Conservation (phyloP, 2,888 invertebrate genomes). For the Cephonodes hylas region DNA sequence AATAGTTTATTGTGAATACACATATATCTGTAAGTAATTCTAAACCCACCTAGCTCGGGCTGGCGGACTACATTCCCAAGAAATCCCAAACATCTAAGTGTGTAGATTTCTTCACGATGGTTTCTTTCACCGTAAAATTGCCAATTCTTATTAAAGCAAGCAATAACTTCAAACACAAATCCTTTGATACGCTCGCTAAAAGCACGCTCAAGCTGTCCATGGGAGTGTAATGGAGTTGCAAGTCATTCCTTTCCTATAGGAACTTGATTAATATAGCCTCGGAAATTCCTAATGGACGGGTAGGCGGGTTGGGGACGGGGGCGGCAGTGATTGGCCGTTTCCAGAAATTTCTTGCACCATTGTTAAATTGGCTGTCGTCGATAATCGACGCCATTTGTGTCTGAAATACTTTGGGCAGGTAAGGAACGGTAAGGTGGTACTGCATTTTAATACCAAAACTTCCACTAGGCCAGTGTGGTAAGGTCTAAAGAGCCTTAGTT, state of each 20-base stretch:
- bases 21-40: no score
- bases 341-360: not conserved
- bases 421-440: not conserved
- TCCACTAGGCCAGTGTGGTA: no score
- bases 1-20: no score
- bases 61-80: no score
- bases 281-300: slow-evolving; percentile 30
- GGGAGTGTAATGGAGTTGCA: slow-evolving; percentile 21
- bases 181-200: not conserved
- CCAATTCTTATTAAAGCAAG: no score
- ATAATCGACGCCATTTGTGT: not conserved
- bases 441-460: no score
- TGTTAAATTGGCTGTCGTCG: not conserved
- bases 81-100: not conserved
- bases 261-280: slow-evolving; percentile 42
- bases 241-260: slow-evolving; percentile 38
- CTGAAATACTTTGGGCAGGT: not conserved
- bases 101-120: no score
- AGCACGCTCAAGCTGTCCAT: not conserved
- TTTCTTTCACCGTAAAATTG: no score
- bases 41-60: no score
- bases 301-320: not conserved
- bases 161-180: not conserved
- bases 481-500: no score
- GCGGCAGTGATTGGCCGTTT: not conserved